Percentiles rank a stretch among this genome's conserved stretches.
phyloP scores from a whole-genome alignment of 2,113 vertebrate genomes.

The Mormyrus iriodes region DNA sequence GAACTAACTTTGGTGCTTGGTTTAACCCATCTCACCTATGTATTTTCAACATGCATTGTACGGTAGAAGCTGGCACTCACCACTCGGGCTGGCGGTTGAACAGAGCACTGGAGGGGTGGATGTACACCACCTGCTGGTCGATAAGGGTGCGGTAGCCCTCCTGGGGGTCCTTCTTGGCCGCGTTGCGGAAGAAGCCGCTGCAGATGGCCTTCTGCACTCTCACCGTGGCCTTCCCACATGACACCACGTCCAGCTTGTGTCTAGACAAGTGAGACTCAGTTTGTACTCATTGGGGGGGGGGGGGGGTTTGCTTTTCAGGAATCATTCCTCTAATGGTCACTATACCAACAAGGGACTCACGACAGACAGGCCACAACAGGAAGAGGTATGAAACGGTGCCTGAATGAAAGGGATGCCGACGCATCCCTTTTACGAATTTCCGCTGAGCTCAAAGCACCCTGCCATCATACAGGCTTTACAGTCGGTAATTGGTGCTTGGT shows the following conservation, averaged over 20 bases:
- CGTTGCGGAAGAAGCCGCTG: conserved; percentile 96
- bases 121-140: conserved; percentile 96
- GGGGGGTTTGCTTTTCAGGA: not conserved
- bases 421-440: not conserved
- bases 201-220: conserved; percentile 96
- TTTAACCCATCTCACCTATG: not conserved
- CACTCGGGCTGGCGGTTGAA: conserved; percentile 97
- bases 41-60: not conserved
- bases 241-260: conserved; percentile 95
- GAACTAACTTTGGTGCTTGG: not conserved
- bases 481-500: not conserved
- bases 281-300: not conserved
- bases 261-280: conserved; percentile 48
- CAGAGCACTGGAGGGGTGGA: conserved; percentile 93
- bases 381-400: not conserved
- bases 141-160: conserved; percentile 94
- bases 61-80: conserved; percentile 52
- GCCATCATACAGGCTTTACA: not conserved
- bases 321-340: not conserved
- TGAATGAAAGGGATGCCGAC: not conserved
- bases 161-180: conserved; percentile 95
- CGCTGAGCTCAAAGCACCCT: not conserved
- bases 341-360: not conserved
- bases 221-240: conserved; percentile 92
- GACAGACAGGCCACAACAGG: not conserved